Percentiles rank a stretch among this genome's conserved stretches.
phyloP scores from a whole-genome alignment of 2,888 invertebrate genomes.

The Apodemia zela region DNA sequence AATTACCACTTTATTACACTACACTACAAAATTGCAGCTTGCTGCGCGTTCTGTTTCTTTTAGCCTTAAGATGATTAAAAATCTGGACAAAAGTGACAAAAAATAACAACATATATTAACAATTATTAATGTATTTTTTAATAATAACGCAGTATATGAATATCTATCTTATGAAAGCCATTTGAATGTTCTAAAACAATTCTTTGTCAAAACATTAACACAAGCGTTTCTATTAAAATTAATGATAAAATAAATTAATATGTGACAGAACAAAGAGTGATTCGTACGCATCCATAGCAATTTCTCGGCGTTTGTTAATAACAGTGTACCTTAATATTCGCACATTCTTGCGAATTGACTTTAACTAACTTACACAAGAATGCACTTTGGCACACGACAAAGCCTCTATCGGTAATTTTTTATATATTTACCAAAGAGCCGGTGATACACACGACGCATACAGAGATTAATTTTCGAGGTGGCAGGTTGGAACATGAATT shows the following conservation, averaged over 20 bases:
- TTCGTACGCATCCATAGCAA: constrained; percentile 34
- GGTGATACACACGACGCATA: constrained; percentile 65
- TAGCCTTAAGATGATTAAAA: too few relatives aligned
- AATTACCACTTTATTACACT: too few relatives aligned
- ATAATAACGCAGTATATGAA: neutral
- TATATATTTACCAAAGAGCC: constrained; percentile 54
- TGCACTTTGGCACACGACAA: constrained; percentile 69
- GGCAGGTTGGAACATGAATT: constrained; percentile 75
- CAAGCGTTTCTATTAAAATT: constrained; percentile 20
- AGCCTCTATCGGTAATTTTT: constrained; percentile 70
- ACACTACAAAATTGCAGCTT: too few relatives aligned
- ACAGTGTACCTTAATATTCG: constrained; percentile 50
- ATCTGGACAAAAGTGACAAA: too few relatives aligned
- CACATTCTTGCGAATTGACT: constrained; percentile 70
- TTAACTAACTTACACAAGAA: constrained; percentile 67
- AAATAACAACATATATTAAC: neutral
- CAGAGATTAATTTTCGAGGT: constrained; percentile 74
- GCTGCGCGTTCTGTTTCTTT: too few relatives aligned
- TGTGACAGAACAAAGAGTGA: constrained; percentile 29
- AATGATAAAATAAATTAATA: constrained; percentile 23
- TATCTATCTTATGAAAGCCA: neutral
- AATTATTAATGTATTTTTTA: neutral
- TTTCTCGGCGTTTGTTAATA: constrained; percentile 34
- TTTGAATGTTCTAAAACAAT: constrained; percentile 11
- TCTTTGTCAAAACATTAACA: neutral